Percentiles rank a stretch among this genome's conserved stretches.
Conservation (phyloP, 2,797 vertebrate genomes). For the Danio albolineatus region DNA sequence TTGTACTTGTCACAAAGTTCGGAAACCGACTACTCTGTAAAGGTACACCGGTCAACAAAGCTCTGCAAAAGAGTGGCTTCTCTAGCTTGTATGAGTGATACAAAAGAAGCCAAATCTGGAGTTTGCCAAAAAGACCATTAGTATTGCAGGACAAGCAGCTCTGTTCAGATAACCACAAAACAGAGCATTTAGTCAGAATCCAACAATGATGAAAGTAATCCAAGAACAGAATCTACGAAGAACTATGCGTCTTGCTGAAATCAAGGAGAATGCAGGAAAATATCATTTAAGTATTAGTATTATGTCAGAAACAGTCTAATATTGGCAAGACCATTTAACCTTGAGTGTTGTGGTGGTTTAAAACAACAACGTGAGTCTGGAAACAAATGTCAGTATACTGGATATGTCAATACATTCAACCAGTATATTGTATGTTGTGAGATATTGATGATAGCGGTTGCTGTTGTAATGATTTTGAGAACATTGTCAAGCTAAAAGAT, state of each 20-base stretch:
- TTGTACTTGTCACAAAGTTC: not conserved
- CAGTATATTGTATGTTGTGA: too few relatives aligned
- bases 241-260: not conserved
- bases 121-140: conserved; percentile 14
- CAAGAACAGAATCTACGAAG: not conserved
- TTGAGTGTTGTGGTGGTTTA: too few relatives aligned
- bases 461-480: too few relatives aligned
- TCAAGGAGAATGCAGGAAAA: not conserved
- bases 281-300: too few relatives aligned
- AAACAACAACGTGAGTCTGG: too few relatives aligned
- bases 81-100: not conserved
- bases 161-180: conserved; percentile 4
- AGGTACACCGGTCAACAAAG: not conserved
- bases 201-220: not conserved
- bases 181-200: not conserved
- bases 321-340: too few relatives aligned
- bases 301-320: not conserved
- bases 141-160: not conserved
- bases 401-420: too few relatives aligned
- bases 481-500: too few relatives aligned
- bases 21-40: not conserved
- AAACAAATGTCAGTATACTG: too few relatives aligned
- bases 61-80: not conserved
- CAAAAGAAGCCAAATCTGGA: not conserved
- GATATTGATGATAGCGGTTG: too few relatives aligned